A percentile compares a stretch with the other conserved stretches of the same genome.
phyloP scores from a whole-genome alignment of 2,888 invertebrate species.

The Tupiocoris notatus region DNA sequence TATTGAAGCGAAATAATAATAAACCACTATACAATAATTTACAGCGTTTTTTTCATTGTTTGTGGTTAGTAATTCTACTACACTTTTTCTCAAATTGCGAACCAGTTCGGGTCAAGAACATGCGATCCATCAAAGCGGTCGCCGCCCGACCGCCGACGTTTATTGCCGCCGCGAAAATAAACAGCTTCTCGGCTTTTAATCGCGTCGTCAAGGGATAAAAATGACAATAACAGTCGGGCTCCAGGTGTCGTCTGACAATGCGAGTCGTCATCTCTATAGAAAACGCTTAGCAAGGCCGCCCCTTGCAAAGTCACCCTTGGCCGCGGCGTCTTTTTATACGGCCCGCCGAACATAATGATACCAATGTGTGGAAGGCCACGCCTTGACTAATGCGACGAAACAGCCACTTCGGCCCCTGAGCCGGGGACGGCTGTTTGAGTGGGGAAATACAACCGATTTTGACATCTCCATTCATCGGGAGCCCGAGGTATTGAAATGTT shows the following conservation, averaged over 20 bases:
- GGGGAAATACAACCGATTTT: conserved; percentile 6
- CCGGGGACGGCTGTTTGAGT: neutral
- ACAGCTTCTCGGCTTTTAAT: conserved; percentile 35
- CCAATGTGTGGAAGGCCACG: conserved; percentile 41
- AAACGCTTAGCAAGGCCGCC: neutral
- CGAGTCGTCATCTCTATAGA: neutral
- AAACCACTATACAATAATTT: too few species aligned
- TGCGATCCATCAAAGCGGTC: neutral
- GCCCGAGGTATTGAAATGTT: too few species aligned
- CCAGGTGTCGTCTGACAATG: conserved; percentile 32
- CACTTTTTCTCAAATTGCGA: too few species aligned
- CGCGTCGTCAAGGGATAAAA: conserved; percentile 29
- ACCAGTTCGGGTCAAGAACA: neutral
- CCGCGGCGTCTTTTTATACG: neutral
- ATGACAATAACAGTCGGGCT: conserved; percentile 24
- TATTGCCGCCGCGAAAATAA: conserved; percentile 39
- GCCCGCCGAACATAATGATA: conserved; percentile 29
- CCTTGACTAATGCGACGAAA: conserved; percentile 40
- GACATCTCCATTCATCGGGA: conserved; percentile 33
- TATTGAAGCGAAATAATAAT: too few species aligned
- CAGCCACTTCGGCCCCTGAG: conserved; percentile 23
- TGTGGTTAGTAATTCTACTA: too few species aligned
- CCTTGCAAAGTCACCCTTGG: neutral
- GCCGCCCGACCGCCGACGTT: conserved; percentile 34
- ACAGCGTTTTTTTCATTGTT: too few species aligned